These are phyloP conservation scores for Enhydra lutris DNA, from an alignment of 2,113 vertebrate genomes.

Conservation along the genomic window DNA sequence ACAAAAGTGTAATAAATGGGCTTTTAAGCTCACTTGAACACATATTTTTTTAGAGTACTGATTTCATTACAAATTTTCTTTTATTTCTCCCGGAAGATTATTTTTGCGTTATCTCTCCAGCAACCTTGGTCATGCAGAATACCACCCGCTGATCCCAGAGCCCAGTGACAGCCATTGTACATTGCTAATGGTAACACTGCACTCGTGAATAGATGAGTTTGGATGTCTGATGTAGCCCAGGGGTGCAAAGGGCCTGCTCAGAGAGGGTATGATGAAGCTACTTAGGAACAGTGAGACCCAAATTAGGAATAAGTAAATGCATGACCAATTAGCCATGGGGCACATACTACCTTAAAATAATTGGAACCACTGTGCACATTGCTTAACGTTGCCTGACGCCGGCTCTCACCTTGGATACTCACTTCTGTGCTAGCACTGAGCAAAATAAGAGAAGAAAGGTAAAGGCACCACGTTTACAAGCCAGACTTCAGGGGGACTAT, in stretches of 20 bases:
- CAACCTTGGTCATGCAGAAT: conserved; percentile 56
- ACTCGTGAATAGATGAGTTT: conserved; percentile 57
- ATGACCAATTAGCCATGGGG: conserved; percentile 74
- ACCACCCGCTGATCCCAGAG: conserved; percentile 70
- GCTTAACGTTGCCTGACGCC: conserved; percentile 46
- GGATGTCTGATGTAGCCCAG: conserved; percentile 69
- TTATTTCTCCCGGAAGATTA: conserved; percentile 70
- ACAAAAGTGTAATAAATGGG: conserved; percentile 53
- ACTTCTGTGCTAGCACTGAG: neutral
- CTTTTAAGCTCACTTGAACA: conserved; percentile 50
- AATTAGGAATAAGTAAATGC: conserved; percentile 66
- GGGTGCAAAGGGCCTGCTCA: conserved; percentile 60
- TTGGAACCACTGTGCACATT: conserved; percentile 68
- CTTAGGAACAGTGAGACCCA: conserved; percentile 56
- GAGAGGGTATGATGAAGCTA: conserved; percentile 73
- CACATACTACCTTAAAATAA: conserved; percentile 76
- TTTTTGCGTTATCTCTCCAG: conserved; percentile 61
- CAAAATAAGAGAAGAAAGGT: neutral
- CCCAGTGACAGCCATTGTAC: conserved; percentile 62
- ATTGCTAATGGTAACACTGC: conserved; percentile 72
- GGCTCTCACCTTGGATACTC: neutral
- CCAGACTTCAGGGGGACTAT: neutral
- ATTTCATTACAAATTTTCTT: conserved; percentile 59
- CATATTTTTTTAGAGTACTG: conserved; percentile 30
- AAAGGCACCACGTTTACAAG: fast-evolving